Percentiles rank a stretch among this genome's conserved stretches.
phyloP scores from a whole-genome alignment of 2,888 invertebrate species.

The Blera fallax region DNA sequence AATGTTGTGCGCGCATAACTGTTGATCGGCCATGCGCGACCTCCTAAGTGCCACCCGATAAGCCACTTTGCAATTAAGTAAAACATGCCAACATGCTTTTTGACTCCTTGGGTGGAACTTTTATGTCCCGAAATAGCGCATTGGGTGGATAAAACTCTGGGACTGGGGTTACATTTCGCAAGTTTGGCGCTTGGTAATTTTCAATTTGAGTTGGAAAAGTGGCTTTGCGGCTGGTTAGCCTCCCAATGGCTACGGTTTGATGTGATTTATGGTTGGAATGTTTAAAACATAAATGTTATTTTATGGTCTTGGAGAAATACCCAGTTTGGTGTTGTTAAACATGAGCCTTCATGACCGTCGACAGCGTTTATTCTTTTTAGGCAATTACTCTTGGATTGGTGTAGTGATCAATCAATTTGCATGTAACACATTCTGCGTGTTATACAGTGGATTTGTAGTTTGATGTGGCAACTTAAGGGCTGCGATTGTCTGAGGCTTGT shows the following conservation, averaged over 20 bases:
- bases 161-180: neutral
- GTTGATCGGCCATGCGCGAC: conserved; percentile 53
- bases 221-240: neutral
- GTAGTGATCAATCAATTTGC: neutral
- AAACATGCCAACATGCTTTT: conserved; percentile 36
- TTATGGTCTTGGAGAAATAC: neutral
- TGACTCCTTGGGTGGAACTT: neutral
- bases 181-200: neutral
- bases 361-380: neutral
- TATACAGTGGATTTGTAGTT: neutral
- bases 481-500: too few species aligned
- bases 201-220: neutral
- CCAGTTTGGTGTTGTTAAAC: neutral
- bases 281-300: neutral
- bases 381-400: neutral
- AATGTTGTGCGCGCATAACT: conserved; percentile 40
- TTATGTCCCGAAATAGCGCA: neutral
- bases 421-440: neutral
- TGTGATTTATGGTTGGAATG: neutral
- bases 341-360: neutral
- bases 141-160: neutral
- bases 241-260: too few species aligned
- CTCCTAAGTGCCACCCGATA: conserved; percentile 37
- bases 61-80: conserved; percentile 60
- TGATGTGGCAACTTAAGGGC: too few species aligned